Evolutionary conservation across 2,797 vertebrate species (phyloP).

Genomic region (Cynopterus sphinx): DNA sequence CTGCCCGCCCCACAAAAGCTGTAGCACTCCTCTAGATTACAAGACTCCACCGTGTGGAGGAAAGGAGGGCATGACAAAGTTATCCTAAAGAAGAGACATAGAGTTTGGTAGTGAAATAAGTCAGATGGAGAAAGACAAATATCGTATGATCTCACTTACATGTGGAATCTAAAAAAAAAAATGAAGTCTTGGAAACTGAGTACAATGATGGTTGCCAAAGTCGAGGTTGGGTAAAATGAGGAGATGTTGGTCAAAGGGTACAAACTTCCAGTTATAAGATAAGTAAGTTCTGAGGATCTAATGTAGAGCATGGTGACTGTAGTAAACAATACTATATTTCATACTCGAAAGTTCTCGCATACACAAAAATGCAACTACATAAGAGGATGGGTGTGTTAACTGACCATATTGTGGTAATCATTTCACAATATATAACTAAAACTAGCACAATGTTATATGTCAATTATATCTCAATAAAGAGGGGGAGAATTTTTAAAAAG

Average conservation of each 20-base stretch:
- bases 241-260: neutral
- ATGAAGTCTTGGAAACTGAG: neutral
- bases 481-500: neutral
- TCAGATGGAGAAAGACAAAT: neutral
- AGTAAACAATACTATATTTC: neutral
- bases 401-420: neutral
- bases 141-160: neutral
- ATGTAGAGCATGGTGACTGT: neutral
- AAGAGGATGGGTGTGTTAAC: neutral
- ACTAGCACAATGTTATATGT: neutral
- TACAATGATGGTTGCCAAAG: neutral
- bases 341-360: neutral
- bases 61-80: neutral
- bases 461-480: neutral
- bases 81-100: neutral
- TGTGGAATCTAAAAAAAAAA: neutral
- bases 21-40: no score
- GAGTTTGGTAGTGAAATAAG: neutral
- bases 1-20: neutral
- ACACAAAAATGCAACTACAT: neutral
- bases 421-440: neutral
- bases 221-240: rapidly evolving
- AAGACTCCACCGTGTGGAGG: neutral
- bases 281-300: neutral
- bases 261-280: neutral